Evolutionary conservation across 2,888 invertebrate genomes (phyloP), one percentile per base, ranked within the genome.

Genomic region (Serripes groenlandicus): DNA sequence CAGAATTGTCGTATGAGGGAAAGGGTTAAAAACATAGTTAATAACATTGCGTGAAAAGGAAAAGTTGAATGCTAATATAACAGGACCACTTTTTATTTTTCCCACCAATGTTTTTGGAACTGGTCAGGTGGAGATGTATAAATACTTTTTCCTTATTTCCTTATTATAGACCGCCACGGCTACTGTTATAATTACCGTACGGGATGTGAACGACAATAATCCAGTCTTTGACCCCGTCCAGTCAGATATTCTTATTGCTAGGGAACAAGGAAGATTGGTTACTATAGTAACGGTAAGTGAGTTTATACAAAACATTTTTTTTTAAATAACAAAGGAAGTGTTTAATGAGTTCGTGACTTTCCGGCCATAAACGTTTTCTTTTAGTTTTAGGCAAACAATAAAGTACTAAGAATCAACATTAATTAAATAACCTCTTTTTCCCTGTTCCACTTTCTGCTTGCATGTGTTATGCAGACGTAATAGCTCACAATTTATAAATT

Each of bases 161-260:
- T 62, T 34, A 42, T 58, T 79, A 26, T 81, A 90, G 90, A 84
- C 85, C 7, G 85, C 90, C 3, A 85, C 81, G 11, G 80, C 88
- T 3, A 85, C 86, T 0, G 88, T 90, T 0, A 64, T 75, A 4
- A 84, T 86, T 5, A 52, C 34, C 1, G 71, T 86, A 0, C 26
- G 64, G 1, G 82, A 86, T 70, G 89, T 89, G 0, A 91, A 91
- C 52, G 91, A 92, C 83, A 91, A 92, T 72, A 90, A 89, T n/a
- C 92, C 92, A 7, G 81, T 73, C 5, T 37, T 86, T 7, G 52
- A 60, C 21, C 58, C 77, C 1, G 64, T 56, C 18, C 71, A 28
- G 1, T 34, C 70, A 15, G 58, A 69, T 11, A 70, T 86, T 21
- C 35, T 30, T 1, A 71, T 72, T 4, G 66, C 78, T 32, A 34